These are phyloP conservation scores for Ginglymostoma cirratum DNA, from an alignment of 2,113 vertebrate species.

Conservation along the genomic window DNA sequence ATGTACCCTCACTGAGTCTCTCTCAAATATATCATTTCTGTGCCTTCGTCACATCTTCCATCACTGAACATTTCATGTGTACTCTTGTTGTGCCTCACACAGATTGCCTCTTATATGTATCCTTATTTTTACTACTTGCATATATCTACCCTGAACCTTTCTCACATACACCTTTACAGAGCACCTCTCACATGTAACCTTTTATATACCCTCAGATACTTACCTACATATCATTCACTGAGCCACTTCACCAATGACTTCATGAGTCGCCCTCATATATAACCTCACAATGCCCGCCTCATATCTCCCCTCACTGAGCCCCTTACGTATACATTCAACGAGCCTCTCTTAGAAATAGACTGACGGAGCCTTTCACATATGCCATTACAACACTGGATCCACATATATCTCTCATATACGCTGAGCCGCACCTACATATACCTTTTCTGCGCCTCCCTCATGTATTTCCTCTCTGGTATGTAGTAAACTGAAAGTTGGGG, in stretches of 20 bases:
- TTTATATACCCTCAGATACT: not conserved
- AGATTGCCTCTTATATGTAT: no score
- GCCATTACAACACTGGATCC: no score
- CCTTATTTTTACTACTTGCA: no score
- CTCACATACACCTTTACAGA: not conserved
- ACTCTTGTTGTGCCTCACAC: no score
- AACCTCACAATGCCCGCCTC: not conserved
- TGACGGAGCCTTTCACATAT: not conserved
- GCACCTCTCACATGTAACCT: not conserved
- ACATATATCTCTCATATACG: not conserved
- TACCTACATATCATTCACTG: not conserved
- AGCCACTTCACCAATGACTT: not conserved
- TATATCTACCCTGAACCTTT: not conserved
- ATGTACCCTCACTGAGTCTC: no score
- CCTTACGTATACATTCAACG: not conserved
- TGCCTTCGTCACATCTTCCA: no score
- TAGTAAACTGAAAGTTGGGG: not conserved
- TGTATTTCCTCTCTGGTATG: not conserved
- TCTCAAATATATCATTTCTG: no score
- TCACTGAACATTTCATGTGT: no score
- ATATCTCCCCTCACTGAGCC: not conserved
- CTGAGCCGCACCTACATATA: not conserved
- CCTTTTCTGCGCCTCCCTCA: not conserved
- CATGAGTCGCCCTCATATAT: not conserved
- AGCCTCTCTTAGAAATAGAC: not conserved